Evolutionary conservation across 2,888 invertebrate species (phyloP).

Genomic region (Campaea margaritaria): DNA sequence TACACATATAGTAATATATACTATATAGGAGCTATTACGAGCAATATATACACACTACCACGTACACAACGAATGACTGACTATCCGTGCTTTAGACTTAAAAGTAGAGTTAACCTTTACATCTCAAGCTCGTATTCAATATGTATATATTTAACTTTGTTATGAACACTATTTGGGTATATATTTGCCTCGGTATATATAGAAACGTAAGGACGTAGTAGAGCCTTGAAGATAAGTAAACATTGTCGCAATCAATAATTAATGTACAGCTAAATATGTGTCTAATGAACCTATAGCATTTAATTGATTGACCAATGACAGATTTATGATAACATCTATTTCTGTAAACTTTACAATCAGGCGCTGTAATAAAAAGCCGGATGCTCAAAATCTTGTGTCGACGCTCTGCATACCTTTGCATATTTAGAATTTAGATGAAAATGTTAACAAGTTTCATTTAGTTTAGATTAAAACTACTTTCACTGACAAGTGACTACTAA

Average conservation of each 20-base stretch:
- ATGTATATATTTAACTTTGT: not conserved
- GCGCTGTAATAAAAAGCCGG: slow-evolving; percentile 17
- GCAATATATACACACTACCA: no score
- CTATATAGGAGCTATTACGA: no score
- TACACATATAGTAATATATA: no score
- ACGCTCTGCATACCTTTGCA: slow-evolving; percentile 29
- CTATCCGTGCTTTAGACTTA: no score
- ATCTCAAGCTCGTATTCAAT: not conserved
- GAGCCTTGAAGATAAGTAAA: no score
- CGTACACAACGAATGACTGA: no score
- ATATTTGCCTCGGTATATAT: no score
- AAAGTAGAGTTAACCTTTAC: not conserved
- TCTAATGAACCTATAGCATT: no score
- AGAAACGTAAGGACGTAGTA: no score
- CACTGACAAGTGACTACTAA: slow-evolving; percentile 24
- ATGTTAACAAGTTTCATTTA: slow-evolving; percentile 30
- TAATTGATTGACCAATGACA: not conserved
- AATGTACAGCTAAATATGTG: no score
- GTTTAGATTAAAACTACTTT: slow-evolving; percentile 36
- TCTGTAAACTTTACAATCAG: slow-evolving; percentile 20
- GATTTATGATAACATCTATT: slow-evolving; percentile 8
- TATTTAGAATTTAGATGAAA: slow-evolving; percentile 37
- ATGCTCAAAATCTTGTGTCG: slow-evolving; percentile 16
- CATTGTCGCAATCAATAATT: no score
- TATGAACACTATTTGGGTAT: no score